A percentile compares a stretch with the other conserved stretches of the same genome.
These are phyloP conservation scores for Chloroclystis v-ata DNA, from an alignment of 2,888 invertebrate genomes.

Conservation along the genomic window DNA sequence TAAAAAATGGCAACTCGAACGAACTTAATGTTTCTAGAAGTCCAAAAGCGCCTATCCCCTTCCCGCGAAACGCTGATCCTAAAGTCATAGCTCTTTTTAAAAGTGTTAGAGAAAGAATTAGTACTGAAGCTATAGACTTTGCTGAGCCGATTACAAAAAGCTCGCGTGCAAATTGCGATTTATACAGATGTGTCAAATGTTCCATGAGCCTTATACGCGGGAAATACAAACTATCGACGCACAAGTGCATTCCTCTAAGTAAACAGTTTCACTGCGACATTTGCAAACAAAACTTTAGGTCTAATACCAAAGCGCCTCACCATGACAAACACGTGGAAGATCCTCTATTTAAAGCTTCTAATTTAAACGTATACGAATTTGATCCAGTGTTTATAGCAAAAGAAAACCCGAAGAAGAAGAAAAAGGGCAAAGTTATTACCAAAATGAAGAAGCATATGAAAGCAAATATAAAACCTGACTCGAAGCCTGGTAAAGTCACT, in stretches of 20 bases:
- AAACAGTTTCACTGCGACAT: no score
- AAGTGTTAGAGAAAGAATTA: neutral
- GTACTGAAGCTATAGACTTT: neutral
- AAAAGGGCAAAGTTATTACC: neutral
- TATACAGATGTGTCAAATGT: neutral
- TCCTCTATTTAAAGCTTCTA: no score
- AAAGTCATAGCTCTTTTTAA: neutral
- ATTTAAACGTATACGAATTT: no score
- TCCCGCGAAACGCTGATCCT: neutral
- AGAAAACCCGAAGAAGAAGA: neutral
- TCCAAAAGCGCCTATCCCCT: neutral
- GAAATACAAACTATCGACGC: no score
- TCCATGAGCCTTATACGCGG: neutral
- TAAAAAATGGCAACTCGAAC: no score
- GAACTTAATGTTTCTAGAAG: neutral
- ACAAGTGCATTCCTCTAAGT: neutral
- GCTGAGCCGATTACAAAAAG: neutral
- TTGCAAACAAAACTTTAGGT: no score
- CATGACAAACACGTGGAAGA: no score
- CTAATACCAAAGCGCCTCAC: no score
- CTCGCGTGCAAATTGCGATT: neutral
- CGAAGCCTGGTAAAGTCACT: no score
- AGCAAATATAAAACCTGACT: no score
- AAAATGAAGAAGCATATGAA: no score
- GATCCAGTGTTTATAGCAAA: neutral